Evolutionary conservation across 2,888 invertebrate genomes (phyloP).

Genomic region (Antitype chi): DNA sequence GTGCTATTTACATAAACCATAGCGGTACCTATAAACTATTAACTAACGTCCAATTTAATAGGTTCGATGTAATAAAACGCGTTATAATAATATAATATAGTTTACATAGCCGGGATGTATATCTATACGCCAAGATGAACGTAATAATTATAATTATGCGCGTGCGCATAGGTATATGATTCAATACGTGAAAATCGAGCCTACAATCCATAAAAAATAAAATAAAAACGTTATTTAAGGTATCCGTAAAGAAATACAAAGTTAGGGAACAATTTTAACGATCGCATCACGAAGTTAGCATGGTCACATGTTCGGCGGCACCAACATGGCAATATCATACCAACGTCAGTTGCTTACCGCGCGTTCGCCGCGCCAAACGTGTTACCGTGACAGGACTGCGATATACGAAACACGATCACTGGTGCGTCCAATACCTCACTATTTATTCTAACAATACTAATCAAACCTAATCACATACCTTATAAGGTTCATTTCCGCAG

Average conservation of each 20-base stretch:
- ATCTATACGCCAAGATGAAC: conserved; percentile 11
- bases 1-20: conserved; percentile 33
- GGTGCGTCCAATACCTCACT: conserved; percentile 79
- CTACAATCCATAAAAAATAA: conserved; percentile 3
- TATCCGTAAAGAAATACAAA: conserved; percentile 44
- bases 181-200: neutral
- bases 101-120: conserved; percentile 45
- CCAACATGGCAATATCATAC: conserved; percentile 80
- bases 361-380: conserved; percentile 84
- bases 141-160: conserved; percentile 45
- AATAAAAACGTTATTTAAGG: conserved; percentile 16
- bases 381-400: conserved; percentile 66
- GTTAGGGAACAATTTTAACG: conserved; percentile 74
- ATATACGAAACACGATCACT: conserved; percentile 73
- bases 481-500: conserved; percentile 64
- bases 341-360: conserved; percentile 81
- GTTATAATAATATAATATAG: conserved; percentile 27
- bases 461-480: conserved; percentile 47
- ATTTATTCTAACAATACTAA: conserved; percentile 61
- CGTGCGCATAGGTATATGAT: conserved; percentile 49
- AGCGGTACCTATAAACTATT: conserved; percentile 22
- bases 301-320: conserved; percentile 85
- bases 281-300: conserved; percentile 82
- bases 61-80: conserved; percentile 37
- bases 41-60: conserved; percentile 41